A percentile compares a stretch with the other conserved stretches of the same genome.
These are phyloP conservation scores for Lycorma delicatula DNA, from an alignment of 1,140 invertebrate genomes.

Conservation along the genomic window DNA sequence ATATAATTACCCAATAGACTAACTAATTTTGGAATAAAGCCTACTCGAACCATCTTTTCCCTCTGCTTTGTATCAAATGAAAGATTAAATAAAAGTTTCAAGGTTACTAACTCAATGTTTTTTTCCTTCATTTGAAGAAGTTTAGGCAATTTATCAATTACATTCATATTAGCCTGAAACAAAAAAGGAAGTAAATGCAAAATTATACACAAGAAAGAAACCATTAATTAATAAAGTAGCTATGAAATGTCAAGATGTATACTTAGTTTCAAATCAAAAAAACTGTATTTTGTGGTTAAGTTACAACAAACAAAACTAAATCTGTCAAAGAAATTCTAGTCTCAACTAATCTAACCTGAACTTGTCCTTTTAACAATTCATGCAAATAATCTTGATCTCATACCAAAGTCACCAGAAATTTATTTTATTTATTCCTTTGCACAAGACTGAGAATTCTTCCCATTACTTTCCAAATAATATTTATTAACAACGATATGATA, in stretches of 20 bases:
- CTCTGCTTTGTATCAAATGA: conserved; percentile 89
- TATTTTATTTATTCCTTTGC: no score
- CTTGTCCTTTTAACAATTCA: no score
- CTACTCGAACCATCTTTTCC: conserved; percentile 81
- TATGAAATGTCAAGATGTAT: not conserved
- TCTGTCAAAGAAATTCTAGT: no score
- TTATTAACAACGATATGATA: no score
- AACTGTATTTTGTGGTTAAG: no score
- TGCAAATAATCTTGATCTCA: no score
- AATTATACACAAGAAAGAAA: conserved; percentile 12
- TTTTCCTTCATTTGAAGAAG: conserved; percentile 60
- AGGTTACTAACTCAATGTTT: conserved; percentile 78
- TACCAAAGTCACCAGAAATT: no score
- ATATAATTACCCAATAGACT: conserved; percentile 79
- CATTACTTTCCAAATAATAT: no score
- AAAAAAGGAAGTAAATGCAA: conserved; percentile 7
- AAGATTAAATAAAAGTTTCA: conserved; percentile 89
- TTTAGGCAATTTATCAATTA: conserved; percentile 65
- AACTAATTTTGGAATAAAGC: conserved; percentile 82
- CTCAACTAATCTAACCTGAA: no score
- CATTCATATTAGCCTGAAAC: conserved; percentile 49
- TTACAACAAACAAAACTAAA: no score
- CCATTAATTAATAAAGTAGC: not conserved
- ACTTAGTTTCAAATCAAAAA: not conserved
- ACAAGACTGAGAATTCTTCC: no score